These are phyloP conservation scores for Acanthosepion lycidas DNA, from an alignment of 2,888 invertebrate genomes.

Conservation along the genomic window DNA sequence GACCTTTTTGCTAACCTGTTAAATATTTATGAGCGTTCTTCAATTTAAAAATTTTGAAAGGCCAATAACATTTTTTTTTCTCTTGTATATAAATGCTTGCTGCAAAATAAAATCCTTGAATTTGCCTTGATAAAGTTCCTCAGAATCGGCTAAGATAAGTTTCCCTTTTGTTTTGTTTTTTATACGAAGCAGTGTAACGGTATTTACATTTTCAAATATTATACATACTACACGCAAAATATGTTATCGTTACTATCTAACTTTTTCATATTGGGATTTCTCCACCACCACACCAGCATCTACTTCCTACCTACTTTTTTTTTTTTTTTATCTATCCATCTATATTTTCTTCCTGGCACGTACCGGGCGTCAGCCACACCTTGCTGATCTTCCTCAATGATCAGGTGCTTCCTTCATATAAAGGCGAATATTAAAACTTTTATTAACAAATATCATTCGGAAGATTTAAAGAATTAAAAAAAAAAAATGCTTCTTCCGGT, in stretches of 20 bases:
- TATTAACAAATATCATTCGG: neutral
- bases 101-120: too few relatives aligned
- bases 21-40: too few relatives aligned
- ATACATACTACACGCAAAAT: neutral
- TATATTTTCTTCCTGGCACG: constrained; percentile 8
- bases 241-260: neutral
- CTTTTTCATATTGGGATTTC: neutral
- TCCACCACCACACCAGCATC: neutral
- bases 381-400: neutral
- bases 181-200: neutral
- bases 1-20: too few relatives aligned
- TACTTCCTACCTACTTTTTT: neutral
- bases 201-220: neutral
- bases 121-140: neutral
- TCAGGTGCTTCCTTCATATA: neutral
- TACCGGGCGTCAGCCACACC: neutral
- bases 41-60: too few relatives aligned
- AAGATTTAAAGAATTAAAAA: neutral
- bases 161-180: neutral
- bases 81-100: too few relatives aligned
- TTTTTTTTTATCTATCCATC: neutral
- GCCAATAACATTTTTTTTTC: too few relatives aligned
- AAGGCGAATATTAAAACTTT: neutral
- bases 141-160: neutral
- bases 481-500: neutral